Evolutionary conservation across 2,113 vertebrate species (phyloP), one percentile per base, ranked within the genome.

Genomic region (Halichoeres trimaculatus): DNA sequence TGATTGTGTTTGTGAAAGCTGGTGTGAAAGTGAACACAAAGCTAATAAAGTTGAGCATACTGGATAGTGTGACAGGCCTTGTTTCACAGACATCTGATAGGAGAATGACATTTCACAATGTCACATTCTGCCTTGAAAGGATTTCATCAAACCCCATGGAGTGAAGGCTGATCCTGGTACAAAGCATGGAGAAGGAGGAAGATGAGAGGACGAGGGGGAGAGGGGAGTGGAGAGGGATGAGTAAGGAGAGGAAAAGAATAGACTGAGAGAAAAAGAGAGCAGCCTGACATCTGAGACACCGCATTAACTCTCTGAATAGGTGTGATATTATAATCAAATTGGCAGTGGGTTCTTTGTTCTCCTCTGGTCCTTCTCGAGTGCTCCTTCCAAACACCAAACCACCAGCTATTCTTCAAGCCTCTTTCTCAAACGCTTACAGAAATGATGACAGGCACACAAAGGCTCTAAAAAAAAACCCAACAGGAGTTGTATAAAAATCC

Each of bases 241-340:
- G 63, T 14, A 60, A 40, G 68, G 54, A 48, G 53, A 19, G 62
- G 64, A 57, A 8, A 24, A 76, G 79, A n/a, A 8, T 41, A 59
- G 62, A 70, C 16, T 20, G 30, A 48, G 48, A 43, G 43, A 26
- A 55, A 78, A 45, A 70, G 26, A n/a, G 74, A 58, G 54, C 54
- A 11, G 60, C 56, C 34, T 76, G 76, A 76, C 67, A 74, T 76
- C 45, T 78, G 60, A 85, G 78, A 89, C 59, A 61, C 47, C 55
- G 30, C 86, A 78, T 88, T 79, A 75, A 78, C 76, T 62, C 47
- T 67, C 61, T 91, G 74, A 90, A 89, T 78, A 89, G 85, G 78
- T 87, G 66, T 86, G 84, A 91, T 86, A 80, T 91, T 81, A 79
- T 87, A 89, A 90, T 91, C 75, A 85, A 80, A 89, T 70, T 89